These are phyloP conservation scores for Epinotia ramella DNA, from an alignment of 2,888 invertebrate genomes.

Conservation along the genomic window DNA sequence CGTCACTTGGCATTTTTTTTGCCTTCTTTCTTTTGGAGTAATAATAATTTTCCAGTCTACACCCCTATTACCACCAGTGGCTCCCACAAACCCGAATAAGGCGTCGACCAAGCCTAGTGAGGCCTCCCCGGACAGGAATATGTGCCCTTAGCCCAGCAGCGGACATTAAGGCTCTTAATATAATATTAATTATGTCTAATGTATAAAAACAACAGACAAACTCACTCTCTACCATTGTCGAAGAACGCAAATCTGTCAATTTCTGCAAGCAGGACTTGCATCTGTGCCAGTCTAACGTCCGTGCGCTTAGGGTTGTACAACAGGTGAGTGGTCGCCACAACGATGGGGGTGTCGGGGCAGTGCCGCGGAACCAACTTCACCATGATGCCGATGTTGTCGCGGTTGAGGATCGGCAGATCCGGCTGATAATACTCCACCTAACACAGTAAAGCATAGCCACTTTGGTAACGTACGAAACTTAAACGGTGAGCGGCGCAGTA, in stretches of 20 bases:
- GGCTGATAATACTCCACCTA: slow-evolving; percentile 88
- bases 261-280: slow-evolving; percentile 93
- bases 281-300: slow-evolving; percentile 96
- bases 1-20: too few relatives aligned
- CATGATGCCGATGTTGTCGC: slow-evolving; percentile 95
- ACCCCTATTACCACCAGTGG: too few relatives aligned
- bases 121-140: too few relatives aligned
- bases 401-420: slow-evolving; percentile 88
- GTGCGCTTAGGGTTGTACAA: slow-evolving; percentile 95
- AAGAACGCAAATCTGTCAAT: slow-evolving; percentile 91
- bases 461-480: background rate
- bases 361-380: slow-evolving; percentile 88
- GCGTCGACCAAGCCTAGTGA: too few relatives aligned
- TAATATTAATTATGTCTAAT: background rate
- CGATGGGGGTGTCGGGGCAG: slow-evolving; percentile 82
- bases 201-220: slow-evolving; percentile 32
- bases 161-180: too few relatives aligned
- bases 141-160: too few relatives aligned
- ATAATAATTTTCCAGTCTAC: too few relatives aligned
- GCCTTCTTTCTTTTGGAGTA: too few relatives aligned
- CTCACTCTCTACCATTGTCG: slow-evolving; percentile 61
- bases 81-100: too few relatives aligned
- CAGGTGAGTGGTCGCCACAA: slow-evolving; percentile 97
- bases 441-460: slow-evolving; percentile 51
- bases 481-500: background rate